A percentile compares a stretch with the other conserved stretches of the same genome.
phyloP scores from a whole-genome alignment of 2,797 vertebrate genomes.

The Sebastes ruberrimus region DNA sequence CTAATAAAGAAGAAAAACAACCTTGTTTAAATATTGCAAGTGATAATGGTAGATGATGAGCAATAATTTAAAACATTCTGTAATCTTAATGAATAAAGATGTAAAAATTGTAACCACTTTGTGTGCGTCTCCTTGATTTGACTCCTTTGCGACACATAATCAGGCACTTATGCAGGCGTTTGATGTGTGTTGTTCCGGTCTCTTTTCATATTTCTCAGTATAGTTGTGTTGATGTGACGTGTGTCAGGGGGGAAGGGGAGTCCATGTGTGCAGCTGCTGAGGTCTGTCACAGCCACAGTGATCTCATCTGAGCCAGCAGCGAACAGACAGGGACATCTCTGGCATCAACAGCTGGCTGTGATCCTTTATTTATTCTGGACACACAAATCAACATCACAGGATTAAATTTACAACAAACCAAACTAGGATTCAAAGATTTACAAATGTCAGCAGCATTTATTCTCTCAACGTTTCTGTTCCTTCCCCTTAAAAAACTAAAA shows the following conservation, averaged over 20 bases:
- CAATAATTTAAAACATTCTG: slow-evolving; percentile 92
- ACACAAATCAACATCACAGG: neutral
- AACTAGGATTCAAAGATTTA: neutral
- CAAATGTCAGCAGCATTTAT: neutral
- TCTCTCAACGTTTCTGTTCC: neutral
- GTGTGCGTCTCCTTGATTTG: slow-evolving; percentile 2
- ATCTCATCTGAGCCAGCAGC: slow-evolving; percentile 45
- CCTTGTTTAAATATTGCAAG: slow-evolving; percentile 91
- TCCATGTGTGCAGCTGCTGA: slow-evolving; percentile 50
- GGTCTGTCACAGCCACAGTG: slow-evolving; percentile 41
- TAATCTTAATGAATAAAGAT: slow-evolving; percentile 93
- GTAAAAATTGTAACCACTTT: slow-evolving; percentile 58
- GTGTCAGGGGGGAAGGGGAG: neutral
- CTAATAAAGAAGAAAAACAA: slow-evolving; percentile 66
- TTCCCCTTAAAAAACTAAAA: neutral
- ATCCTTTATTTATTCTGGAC: slow-evolving; percentile 32
- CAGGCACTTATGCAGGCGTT: neutral
- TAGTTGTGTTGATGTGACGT: slow-evolving; percentile 6
- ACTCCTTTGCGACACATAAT: neutral
- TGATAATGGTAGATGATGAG: slow-evolving; percentile 97
- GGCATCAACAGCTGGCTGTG: slow-evolving; percentile 31
- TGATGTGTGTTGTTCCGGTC: neutral
- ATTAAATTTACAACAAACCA: neutral
- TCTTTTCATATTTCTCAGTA: neutral
- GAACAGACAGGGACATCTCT: slow-evolving; percentile 46